phyloP scores from a whole-genome alignment of 2,797 vertebrate genomes.

The Spondyliosoma cantharus region DNA sequence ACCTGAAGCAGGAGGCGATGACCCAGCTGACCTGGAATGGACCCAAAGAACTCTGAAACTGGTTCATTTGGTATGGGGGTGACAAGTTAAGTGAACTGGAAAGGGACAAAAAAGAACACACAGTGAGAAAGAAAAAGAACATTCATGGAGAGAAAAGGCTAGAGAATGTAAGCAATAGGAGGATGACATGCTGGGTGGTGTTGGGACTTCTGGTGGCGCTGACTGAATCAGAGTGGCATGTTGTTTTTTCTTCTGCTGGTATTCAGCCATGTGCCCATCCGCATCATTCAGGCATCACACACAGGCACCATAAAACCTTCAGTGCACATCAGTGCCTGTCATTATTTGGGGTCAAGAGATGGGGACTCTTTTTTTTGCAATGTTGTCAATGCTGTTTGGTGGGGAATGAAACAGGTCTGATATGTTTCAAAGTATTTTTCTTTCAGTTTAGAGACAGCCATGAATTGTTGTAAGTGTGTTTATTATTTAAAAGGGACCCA shows the following conservation, averaged over 20 bases:
- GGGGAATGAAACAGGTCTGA: background rate
- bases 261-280: conserved; percentile 64
- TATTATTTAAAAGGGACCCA: too few species aligned
- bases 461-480: too few species aligned
- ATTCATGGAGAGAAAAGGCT: conserved; percentile 12
- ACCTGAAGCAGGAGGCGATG: background rate
- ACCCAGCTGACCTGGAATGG: conserved; percentile 24
- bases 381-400: background rate
- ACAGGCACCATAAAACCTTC: background rate
- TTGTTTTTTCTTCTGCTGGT: conserved; percentile 67
- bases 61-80: conserved; percentile 7
- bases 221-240: conserved; percentile 72
- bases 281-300: conserved; percentile 27
- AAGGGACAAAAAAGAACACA: conserved; percentile 39
- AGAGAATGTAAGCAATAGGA: conserved; percentile 7
- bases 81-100: conserved; percentile 58
- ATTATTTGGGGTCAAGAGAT: background rate
- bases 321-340: conserved; percentile 4
- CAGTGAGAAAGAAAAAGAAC: conserved; percentile 31
- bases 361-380: background rate
- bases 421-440: background rate
- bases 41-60: conserved; percentile 25
- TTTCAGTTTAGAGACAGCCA: background rate
- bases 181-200: conserved; percentile 30
- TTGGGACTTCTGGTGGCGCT: conserved; percentile 30